Evolutionary conservation across 2,888 invertebrate genomes (phyloP).

Genomic region (Craniophora ligustri): DNA sequence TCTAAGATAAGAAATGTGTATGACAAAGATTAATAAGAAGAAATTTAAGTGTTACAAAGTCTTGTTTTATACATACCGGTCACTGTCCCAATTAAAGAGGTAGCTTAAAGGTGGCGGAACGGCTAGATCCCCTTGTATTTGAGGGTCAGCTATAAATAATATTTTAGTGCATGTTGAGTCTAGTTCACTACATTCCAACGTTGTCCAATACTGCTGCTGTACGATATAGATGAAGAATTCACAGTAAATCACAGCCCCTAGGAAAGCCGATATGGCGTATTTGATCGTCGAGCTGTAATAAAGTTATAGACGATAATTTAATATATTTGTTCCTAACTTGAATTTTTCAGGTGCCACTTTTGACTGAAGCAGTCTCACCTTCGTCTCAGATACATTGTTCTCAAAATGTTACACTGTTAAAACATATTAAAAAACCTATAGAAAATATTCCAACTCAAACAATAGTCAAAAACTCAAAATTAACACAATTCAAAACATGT

Average conservation of each 20-base stretch:
- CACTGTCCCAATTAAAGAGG: slow-evolving; percentile 95
- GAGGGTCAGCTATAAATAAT: slow-evolving; percentile 96
- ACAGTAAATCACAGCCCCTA: slow-evolving; percentile 81
- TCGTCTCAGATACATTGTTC: slow-evolving; percentile 69
- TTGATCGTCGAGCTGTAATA: slow-evolving; percentile 72
- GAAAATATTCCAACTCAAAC: slow-evolving; percentile 21
- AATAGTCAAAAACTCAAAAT: not conserved
- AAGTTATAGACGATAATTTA: too few relatives aligned
- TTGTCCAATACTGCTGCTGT: slow-evolving; percentile 79
- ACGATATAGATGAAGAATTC: slow-evolving; percentile 87
- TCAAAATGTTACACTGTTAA: slow-evolving; percentile 5
- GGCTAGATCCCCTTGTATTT: slow-evolving; percentile 94
- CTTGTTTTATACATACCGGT: slow-evolving; percentile 89
- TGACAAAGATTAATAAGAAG: not conserved
- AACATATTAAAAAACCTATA: slow-evolving; percentile 20
- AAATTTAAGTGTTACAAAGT: not conserved
- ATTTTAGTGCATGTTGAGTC: slow-evolving; percentile 89
- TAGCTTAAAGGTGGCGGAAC: slow-evolving; percentile 91
- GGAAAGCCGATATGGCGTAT: slow-evolving; percentile 67
- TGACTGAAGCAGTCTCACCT: slow-evolving; percentile 57
- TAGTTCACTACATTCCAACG: slow-evolving; percentile 79
- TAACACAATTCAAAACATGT: slow-evolving; percentile 36
- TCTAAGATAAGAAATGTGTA: not conserved
- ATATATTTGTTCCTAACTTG: too few relatives aligned
- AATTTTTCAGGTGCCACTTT: too few relatives aligned